phyloP scores from a whole-genome alignment of 2,888 invertebrate species.

The Petrolisthes cinctipes region DNA sequence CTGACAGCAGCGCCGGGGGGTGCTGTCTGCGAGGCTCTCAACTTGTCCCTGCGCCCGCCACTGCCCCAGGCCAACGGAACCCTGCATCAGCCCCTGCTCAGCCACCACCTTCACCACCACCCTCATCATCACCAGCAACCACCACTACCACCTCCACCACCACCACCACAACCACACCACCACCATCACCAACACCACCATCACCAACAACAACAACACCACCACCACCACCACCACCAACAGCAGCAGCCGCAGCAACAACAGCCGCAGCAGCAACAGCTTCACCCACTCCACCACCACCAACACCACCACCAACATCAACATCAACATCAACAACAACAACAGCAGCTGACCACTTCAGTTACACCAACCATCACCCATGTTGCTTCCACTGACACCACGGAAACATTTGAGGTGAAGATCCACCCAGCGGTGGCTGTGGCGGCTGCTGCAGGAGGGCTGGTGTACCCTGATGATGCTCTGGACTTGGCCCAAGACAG shows the following conservation, averaged over 20 bases:
- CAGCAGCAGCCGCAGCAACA: constrained; percentile 34
- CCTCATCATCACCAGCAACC: constrained; percentile 46
- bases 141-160: constrained; percentile 44
- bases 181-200: constrained; percentile 26
- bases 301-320: constrained; percentile 28
- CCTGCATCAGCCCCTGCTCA: constrained; percentile 38
- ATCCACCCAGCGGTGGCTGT: constrained; percentile 75
- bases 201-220: constrained; percentile 19
- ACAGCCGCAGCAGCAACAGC: constrained; percentile 23
- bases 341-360: constrained; percentile 34
- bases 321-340: constrained; percentile 43
- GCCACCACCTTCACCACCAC: constrained; percentile 54
- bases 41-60: constrained; percentile 64
- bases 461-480: constrained; percentile 49
- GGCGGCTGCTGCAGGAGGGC: constrained; percentile 29
- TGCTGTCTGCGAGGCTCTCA: constrained; percentile 66
- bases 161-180: constrained; percentile 15
- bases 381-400: constrained; percentile 32
- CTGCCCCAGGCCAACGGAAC: constrained; percentile 57
- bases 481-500: constrained; percentile 48
- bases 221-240: constrained; percentile 21
- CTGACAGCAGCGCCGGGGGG: constrained; percentile 53
- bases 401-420: constrained; percentile 55
- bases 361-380: constrained; percentile 39
- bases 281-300: constrained; percentile 30